Percentiles rank a stretch among this genome's conserved stretches.
Conservation (phyloP, 2,797 vertebrate genomes). For the Gallinago solitaria region DNA sequence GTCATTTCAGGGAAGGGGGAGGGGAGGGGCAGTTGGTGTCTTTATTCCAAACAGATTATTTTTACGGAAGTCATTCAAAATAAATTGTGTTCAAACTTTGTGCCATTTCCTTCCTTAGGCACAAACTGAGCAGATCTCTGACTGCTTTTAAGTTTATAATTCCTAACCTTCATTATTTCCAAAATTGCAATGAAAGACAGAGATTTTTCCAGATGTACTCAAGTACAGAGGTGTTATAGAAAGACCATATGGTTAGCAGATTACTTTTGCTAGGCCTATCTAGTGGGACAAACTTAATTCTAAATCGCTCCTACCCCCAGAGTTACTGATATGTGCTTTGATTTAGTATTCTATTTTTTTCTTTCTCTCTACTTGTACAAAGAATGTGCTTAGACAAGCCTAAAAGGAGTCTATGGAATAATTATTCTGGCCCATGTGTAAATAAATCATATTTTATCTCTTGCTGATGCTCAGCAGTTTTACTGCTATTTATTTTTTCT, state of each 20-base stretch:
- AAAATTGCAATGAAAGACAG: not conserved
- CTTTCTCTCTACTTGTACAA: not conserved
- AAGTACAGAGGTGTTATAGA: not conserved
- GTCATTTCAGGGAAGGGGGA: no score
- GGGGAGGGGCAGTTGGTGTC: rapidly evolving
- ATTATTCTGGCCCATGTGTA: not conserved
- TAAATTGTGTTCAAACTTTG: rapidly evolving
- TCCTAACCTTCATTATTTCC: not conserved
- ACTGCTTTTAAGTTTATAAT: not conserved
- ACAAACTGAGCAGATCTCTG: not conserved
- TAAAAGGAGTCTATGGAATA: not conserved
- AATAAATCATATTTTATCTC: not conserved
- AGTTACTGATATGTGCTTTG: not conserved
- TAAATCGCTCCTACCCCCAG: not conserved
- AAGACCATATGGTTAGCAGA: not conserved
- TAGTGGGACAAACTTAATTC: not conserved
- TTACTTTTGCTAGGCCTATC: not conserved
- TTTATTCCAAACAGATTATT: not conserved
- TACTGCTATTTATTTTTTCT: not conserved
- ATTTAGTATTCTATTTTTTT: not conserved
- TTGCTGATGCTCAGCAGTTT: not conserved
- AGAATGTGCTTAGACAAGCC: slow-evolving; percentile 10
- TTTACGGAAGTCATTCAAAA: not conserved
- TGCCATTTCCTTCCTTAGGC: not conserved
- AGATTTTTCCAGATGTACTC: not conserved